Base-by-base conservation (phyloP, 1,140 invertebrate species). In the Bilobella aurantiaca region DNA sequence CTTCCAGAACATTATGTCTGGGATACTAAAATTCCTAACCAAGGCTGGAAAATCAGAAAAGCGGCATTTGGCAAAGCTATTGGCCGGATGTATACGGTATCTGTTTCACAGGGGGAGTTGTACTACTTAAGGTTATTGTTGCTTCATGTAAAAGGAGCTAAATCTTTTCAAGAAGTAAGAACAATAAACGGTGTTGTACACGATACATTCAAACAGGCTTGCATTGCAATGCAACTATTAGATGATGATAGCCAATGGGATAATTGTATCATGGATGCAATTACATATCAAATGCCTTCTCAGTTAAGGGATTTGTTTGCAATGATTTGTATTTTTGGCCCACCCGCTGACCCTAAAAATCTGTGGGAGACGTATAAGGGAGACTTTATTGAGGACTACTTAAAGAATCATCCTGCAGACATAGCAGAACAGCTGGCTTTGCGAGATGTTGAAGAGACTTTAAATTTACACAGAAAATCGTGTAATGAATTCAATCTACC, bases 71-170 rank as follows among this genome's bases (percentile, higher is more conserved):
- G 49, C 8, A 63, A 28, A 28, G 29, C 16, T 28, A 63, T 63
- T 49, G 61, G 37, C 18, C 3, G 61, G 16, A 63, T 63, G 42
- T 63, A 47, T 49, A 2, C 61, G 8, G 29, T 63, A 25, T 63
- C 61, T 30, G n/a, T 49, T 49, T 2, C n/a, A 3, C 37, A 63
- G 28, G 37, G 42, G 18, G 61, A 63, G 30, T 18, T 8, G 27
- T 63, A 14, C 49, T 63, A 63, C 29, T 18, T 63, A 8, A 58
- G 73, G 34, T 37, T 77, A 25, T 23, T 62, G 18, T 25, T 62
- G 5, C 25, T 62, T 2, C 37, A 62, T 28, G 42, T 58, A 28
- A 47, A 67, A 76, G 73, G 73, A 21, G 70, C 67, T 46, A 66
- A 49, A 5, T 67, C 58, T 32, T 74, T 73, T 34, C 29, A 69